Conservation (phyloP, 2,113 vertebrate species). For the Raja brachyura region DNA sequence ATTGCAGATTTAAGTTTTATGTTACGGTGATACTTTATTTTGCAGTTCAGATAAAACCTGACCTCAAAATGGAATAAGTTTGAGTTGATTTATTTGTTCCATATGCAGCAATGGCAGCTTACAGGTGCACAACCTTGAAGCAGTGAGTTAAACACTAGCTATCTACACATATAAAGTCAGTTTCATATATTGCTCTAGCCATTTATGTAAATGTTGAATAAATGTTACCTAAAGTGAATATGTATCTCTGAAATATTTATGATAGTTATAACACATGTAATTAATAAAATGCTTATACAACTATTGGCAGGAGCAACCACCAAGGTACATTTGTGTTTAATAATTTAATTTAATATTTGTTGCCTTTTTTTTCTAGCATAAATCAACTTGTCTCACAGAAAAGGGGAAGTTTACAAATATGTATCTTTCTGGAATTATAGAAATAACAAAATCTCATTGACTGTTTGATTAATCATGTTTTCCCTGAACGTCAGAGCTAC, state of each 20-base stretch:
- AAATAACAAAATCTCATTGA: too few relatives aligned
- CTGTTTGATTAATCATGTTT: too few relatives aligned
- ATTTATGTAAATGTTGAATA: not conserved
- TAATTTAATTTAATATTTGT: slow-evolving; percentile 2
- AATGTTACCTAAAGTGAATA: not conserved
- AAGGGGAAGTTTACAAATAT: not conserved
- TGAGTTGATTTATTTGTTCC: slow-evolving; percentile 13
- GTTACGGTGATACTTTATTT: not conserved
- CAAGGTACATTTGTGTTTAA: not conserved
- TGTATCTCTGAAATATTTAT: not conserved
- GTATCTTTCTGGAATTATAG: not conserved
- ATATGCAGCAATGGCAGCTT: not conserved
- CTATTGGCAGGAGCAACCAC: not conserved
- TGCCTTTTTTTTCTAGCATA: not conserved
- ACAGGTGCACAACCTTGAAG: not conserved
- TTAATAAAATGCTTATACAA: not conserved
- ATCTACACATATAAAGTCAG: not conserved
- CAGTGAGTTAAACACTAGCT: not conserved
- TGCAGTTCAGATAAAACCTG: not conserved
- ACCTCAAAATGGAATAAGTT: not conserved
- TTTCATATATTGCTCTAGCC: not conserved
- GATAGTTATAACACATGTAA: not conserved
- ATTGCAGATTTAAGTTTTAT: not conserved
- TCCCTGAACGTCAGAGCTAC: too few relatives aligned
- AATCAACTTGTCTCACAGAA: not conserved